phyloP scores from a whole-genome alignment of 2,797 vertebrate species.

The Nothura maculosa region DNA sequence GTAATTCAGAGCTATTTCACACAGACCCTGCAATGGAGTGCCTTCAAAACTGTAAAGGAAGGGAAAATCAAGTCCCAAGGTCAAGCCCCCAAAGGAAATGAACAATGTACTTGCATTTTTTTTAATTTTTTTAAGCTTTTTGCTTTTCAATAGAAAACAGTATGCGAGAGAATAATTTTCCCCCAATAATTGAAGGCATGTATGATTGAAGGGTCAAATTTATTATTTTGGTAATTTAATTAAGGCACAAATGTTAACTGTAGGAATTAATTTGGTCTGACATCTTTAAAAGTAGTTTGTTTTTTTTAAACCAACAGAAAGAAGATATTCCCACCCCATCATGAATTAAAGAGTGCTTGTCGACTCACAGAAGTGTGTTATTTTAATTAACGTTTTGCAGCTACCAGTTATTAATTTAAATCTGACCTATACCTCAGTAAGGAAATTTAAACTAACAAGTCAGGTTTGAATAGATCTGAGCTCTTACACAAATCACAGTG shows the following conservation, averaged over 20 bases:
- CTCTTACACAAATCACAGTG: constrained; percentile 30
- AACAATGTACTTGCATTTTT: neutral
- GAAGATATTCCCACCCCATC: constrained; percentile 31
- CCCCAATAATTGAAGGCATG: neutral
- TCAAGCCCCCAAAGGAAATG: neutral
- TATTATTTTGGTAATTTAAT: neutral
- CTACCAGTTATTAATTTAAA: constrained; percentile 45
- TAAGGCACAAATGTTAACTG: neutral
- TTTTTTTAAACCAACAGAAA: neutral
- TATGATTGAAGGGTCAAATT: neutral
- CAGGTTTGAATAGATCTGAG: neutral
- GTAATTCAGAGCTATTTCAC: neutral
- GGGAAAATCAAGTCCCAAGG: neutral
- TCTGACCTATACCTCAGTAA: constrained; percentile 47
- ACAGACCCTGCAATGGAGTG: neutral
- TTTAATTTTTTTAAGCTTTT: neutral
- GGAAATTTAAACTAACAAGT: constrained; percentile 44
- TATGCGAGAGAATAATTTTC: neutral
- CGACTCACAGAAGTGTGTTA: constrained; percentile 17
- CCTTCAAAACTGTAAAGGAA: neutral
- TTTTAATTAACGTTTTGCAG: constrained; percentile 59
- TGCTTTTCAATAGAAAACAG: neutral
- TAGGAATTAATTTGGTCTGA: constrained; percentile 34
- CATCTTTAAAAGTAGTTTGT: neutral
- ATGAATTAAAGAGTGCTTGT: neutral